Evolutionary conservation across 2,888 invertebrate species (phyloP), one percentile per base, ranked within the genome.

Genomic region (Dioctria linearis): DNA sequence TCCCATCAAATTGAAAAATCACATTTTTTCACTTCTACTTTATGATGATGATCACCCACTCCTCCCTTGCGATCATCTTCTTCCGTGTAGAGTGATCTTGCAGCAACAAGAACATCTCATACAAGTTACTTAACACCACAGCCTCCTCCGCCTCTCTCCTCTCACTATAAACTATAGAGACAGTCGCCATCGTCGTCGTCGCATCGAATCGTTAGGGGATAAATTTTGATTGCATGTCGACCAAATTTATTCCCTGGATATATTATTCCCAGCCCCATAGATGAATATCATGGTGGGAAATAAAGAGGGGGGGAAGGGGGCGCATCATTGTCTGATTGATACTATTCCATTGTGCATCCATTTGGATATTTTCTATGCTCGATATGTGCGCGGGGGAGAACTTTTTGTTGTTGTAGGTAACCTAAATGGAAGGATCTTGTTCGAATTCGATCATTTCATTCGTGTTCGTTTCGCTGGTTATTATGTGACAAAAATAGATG

Each of bases 401-500:
- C 25, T 25, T 25, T 0, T 25, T 25, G 11, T 9, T n/a, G n/a
- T 8, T 39, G 57, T 57, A 13, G 57, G 37, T 25, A 59, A 5
- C 13, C 40, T 25, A 13, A 40, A 6, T 40, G 39, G n/a, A 25
- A 39, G 37, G 65, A 65, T 65, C 65, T 65, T 65, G 65, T 65
- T 13, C 11, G n/a, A 57, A n/a, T 57, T 40, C 40, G 65, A 65
- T 65, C 65, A 65, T 40, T 65, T 39, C 65, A 6, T 4, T 59
- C 5, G 40, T 13, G 73, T 73, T 54, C 61, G 75, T 8, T 39
- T 25, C 49, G 13, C 3, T 67, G 57, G 4, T 59, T 75, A 43
- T 57, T 78, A 78, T 65, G 65, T 78, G 78, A 78, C 78, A 65
- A 78, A 78, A 78, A 78, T 78, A 78, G 78, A 78, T 78, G 78